phyloP scores from a whole-genome alignment of 2,888 invertebrate species.

The Drosophila putrida region DNA sequence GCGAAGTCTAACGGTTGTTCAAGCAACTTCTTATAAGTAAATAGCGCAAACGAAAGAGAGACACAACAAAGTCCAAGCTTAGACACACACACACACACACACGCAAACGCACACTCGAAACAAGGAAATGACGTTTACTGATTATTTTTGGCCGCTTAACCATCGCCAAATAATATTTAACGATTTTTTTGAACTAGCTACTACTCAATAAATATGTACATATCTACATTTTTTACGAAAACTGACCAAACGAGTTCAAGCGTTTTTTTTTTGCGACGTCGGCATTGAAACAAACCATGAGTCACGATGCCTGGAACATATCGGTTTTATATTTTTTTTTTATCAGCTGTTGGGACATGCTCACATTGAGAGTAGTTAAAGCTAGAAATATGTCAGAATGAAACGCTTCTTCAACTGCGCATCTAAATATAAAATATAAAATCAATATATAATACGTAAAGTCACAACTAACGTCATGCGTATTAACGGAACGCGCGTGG shows the following conservation, averaged over 20 bases:
- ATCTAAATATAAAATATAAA: constrained; percentile 72
- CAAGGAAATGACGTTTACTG: constrained; percentile 76
- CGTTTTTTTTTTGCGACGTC: constrained; percentile 34
- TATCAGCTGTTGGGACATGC: constrained; percentile 63
- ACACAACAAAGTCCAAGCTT: constrained; percentile 49
- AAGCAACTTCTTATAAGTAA: constrained; percentile 69
- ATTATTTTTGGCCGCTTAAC: constrained; percentile 70
- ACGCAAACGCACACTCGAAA: constrained; percentile 29
- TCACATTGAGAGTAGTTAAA: constrained; percentile 20
- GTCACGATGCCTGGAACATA: constrained; percentile 40
- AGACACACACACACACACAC: constrained; percentile 6
- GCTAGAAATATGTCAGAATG: constrained; percentile 20
- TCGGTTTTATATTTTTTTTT: constrained; percentile 19
- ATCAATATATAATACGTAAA: constrained; percentile 62
- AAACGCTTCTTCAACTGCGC: constrained; percentile 53
- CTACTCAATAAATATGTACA: constrained; percentile 11
- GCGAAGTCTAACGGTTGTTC: constrained; percentile 70
- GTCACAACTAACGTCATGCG: constrained; percentile 62
- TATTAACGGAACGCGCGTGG: constrained; percentile 65
- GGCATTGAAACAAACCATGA: constrained; percentile 63
- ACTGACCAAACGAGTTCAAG: constrained; percentile 69
- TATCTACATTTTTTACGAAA: constrained; percentile 31
- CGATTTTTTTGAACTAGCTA: constrained; percentile 59
- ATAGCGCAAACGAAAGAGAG: constrained; percentile 59
- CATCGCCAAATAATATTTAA: constrained; percentile 62